Evolutionary conservation across 2,888 invertebrate species (phyloP), one percentile per base, ranked within the genome.

Genomic region (Pseudococcus longispinus): DNA sequence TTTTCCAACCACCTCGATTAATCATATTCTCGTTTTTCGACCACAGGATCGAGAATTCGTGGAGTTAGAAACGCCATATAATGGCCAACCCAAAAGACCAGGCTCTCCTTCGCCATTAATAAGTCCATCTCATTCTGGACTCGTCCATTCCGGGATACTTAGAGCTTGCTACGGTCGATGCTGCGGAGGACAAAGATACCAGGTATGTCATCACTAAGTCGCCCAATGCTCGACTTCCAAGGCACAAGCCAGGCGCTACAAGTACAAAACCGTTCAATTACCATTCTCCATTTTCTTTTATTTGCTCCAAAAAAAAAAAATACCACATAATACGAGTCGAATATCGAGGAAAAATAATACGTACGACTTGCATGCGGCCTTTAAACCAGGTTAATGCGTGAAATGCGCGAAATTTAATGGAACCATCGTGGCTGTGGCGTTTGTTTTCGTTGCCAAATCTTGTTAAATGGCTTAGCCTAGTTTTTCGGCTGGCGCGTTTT

Each of bases 21-120:
- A 51, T n/a, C n/a, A 6, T 0, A 15, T 77, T 42, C 23, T 26
- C 55, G 23, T 74, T 83, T 88, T 51, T 15, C 60, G 70, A 42
- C 46, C 55, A 13, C 93, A 97, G 97, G 98, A 98, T 92, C 95
- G 98, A 87, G 98, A 98, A 92, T 98, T 98, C 92, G 96, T 98
- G 89, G 98, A 98, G 92, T 94, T 98, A 93, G 98, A 98, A 91
- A 95, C 96, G 90, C 96, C 97, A 29, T 97, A 94, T 92, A 98
- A 98, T 91, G 97, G 97, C 23, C 96, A 96, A 89, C 96, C 96
- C 84, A 97, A 97, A 92, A 93, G 97, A 90, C 97, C 97, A 0
- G 96, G 96, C 15, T 96, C 96, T 83, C 96, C 96, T 80, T 96
- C 96, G 74, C 96, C 96, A 26, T 92, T 96, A 90, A 96, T 96